Conservation (phyloP, 1,140 invertebrate species). For the Penaeus japonicus region DNA sequence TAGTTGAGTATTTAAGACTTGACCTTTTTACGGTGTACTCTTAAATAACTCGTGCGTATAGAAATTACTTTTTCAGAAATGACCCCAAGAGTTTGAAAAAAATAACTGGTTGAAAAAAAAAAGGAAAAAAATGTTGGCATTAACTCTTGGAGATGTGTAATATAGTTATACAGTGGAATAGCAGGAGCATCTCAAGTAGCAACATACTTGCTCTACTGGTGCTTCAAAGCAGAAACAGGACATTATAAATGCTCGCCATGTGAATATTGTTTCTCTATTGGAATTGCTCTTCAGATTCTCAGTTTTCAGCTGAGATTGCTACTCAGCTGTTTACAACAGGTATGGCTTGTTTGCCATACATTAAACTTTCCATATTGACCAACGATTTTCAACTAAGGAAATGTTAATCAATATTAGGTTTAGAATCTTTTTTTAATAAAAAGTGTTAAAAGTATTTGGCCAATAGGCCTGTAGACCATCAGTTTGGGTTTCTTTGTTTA, state of each 20-base stretch:
- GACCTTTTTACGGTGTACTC: no score
- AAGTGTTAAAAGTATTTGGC: constrained; percentile 38
- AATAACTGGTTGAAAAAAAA: neutral
- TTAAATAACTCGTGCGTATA: no score
- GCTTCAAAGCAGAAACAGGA: constrained; percentile 46
- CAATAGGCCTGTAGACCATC: constrained; percentile 39
- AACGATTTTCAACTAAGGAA: constrained; percentile 54
- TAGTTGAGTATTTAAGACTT: no score
- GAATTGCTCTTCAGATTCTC: constrained; percentile 43
- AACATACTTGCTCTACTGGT: constrained; percentile 47
- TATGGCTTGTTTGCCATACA: constrained; percentile 30
- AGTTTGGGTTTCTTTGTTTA: constrained; percentile 42
- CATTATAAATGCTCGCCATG: constrained; percentile 47
- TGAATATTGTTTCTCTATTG: constrained; percentile 39
- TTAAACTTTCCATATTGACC: constrained; percentile 54
- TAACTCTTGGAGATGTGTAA: neutral
- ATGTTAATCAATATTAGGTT: constrained; percentile 52
- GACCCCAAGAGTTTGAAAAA: neutral
- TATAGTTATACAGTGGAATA: constrained; percentile 34
- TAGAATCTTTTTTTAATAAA: constrained; percentile 47
- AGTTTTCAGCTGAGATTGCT: constrained; percentile 32
- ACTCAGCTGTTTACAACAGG: constrained; percentile 30
- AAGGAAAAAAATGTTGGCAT: neutral
- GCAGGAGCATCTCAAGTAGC: constrained; percentile 30
- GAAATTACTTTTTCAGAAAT: no score